A percentile compares a stretch with the other conserved stretches of the same genome.
These are phyloP conservation scores for Chaetops frenatus DNA, from an alignment of 2,113 vertebrate species.

Conservation along the genomic window DNA sequence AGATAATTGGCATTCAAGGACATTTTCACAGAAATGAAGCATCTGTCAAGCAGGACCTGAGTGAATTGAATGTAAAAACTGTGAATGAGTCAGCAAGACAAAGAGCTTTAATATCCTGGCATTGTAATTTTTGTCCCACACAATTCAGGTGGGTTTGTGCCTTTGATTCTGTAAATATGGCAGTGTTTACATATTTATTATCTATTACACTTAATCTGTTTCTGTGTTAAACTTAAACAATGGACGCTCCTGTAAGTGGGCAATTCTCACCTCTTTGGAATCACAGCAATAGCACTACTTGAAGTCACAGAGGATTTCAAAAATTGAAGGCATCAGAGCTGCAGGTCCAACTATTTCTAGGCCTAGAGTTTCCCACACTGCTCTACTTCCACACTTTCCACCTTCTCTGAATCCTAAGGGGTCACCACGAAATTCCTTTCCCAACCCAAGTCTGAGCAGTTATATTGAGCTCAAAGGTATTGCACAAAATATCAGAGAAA, in stretches of 20 bases:
- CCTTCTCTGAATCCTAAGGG: not conserved
- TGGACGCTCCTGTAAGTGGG: not conserved
- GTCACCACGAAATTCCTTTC: not conserved
- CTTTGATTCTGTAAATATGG: not conserved
- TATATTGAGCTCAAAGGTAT: not conserved
- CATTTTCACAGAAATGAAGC: slow-evolving; percentile 6
- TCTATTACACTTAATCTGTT: not conserved
- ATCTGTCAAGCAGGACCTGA: slow-evolving; percentile 28
- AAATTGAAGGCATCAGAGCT: not conserved
- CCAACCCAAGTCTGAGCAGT: not conserved
- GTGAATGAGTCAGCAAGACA: not conserved
- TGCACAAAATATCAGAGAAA: not conserved
- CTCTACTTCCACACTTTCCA: not conserved
- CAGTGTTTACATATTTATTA: not conserved
- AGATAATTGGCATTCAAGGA: slow-evolving; percentile 37
- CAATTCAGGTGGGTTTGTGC: not conserved
- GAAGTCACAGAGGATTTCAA: not conserved
- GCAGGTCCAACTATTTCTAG: not conserved
- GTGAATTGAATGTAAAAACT: not conserved
- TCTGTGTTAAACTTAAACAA: not conserved
- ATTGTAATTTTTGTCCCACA: not conserved
- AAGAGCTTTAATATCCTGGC: not conserved
- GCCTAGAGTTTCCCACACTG: not conserved
- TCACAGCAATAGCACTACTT: not conserved
- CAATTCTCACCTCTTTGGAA: not conserved